Conservation (phyloP, 1,140 invertebrate genomes). For the Whitmania pigra region DNA sequence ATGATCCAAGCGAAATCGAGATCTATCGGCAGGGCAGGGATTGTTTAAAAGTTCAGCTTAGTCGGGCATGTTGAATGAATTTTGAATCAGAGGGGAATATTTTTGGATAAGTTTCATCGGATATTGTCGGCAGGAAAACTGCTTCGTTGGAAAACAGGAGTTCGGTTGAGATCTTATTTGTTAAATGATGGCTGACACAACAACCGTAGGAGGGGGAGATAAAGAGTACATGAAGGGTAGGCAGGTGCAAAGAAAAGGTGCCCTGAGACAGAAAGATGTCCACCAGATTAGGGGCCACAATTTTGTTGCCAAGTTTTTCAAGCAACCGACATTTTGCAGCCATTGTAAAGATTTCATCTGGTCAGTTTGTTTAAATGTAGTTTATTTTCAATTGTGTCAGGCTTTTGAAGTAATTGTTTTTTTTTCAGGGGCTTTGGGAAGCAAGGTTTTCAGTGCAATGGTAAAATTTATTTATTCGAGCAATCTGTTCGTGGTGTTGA, state of each 20-base stretch:
- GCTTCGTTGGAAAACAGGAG: too few species aligned
- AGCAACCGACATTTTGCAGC: slow-evolving; percentile 98
- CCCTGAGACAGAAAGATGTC: slow-evolving; percentile 97
- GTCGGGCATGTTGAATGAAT: too few species aligned
- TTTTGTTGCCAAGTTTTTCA: slow-evolving; percentile 98
- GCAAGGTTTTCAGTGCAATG: slow-evolving; percentile 96
- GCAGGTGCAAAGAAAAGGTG: slow-evolving; percentile 54
- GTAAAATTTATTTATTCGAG: slow-evolving; percentile 46
- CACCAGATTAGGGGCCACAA: slow-evolving; percentile 85
- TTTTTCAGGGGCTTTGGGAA: slow-evolving; percentile 87
- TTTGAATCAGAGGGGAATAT: too few species aligned
- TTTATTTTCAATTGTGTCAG: slow-evolving; percentile 8
- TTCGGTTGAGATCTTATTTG: too few species aligned
- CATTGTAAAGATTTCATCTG: slow-evolving; percentile 99
- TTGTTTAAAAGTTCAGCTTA: too few species aligned
- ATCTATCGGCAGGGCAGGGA: too few species aligned
- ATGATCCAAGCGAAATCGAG: too few species aligned
- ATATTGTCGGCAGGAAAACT: too few species aligned
- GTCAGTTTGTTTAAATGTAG: slow-evolving; percentile 54
- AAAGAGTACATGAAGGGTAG: slow-evolving; percentile 6
- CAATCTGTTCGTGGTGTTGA: neutral
- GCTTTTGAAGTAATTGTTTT: slow-evolving; percentile 27
- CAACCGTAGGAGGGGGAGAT: neutral
- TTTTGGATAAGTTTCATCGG: too few species aligned
- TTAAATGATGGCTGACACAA: neutral